phyloP scores from a whole-genome alignment of 2,797 vertebrate genomes.

The Coccyzus lansbergi region DNA sequence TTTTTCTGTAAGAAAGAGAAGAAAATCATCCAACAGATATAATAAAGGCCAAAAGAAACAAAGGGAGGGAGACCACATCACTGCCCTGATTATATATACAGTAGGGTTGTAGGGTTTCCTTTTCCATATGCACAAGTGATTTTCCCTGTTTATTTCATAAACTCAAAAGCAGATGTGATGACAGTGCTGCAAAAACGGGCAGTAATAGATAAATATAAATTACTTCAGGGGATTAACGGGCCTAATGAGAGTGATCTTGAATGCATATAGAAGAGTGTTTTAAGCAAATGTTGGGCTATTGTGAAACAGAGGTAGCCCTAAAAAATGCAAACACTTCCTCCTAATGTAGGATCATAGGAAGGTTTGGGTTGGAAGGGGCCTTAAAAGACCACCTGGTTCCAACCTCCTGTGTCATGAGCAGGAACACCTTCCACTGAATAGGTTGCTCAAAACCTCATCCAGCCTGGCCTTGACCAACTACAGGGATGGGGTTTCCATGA shows the following conservation, averaged over 20 bases:
- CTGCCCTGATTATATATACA: neutral
- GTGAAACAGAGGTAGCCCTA: neutral
- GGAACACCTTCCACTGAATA: too few species aligned
- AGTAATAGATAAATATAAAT: constrained; percentile 54
- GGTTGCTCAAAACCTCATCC: too few species aligned
- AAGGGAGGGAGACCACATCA: neutral
- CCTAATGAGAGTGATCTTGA: neutral
- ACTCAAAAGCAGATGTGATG: neutral
- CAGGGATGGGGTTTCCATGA: too few species aligned
- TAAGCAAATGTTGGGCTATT: neutral
- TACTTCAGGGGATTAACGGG: neutral
- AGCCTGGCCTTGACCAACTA: too few species aligned
- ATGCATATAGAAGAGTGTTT: neutral
- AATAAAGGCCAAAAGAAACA: neutral
- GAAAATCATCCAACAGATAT: neutral
- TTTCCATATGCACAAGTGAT: constrained; percentile 10
- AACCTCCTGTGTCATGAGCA: too few species aligned
- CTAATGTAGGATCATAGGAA: neutral
- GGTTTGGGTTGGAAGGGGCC: too few species aligned
- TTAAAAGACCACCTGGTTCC: too few species aligned
- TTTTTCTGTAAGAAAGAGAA: neutral
- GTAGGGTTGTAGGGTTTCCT: neutral
- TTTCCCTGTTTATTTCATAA: constrained; percentile 31
- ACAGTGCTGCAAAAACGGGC: neutral
- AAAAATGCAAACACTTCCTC: neutral